Evolutionary conservation across 2,797 vertebrate genomes (phyloP), one percentile per base, ranked within the genome.

Genomic region (Apogon hyalosoma): DNA sequence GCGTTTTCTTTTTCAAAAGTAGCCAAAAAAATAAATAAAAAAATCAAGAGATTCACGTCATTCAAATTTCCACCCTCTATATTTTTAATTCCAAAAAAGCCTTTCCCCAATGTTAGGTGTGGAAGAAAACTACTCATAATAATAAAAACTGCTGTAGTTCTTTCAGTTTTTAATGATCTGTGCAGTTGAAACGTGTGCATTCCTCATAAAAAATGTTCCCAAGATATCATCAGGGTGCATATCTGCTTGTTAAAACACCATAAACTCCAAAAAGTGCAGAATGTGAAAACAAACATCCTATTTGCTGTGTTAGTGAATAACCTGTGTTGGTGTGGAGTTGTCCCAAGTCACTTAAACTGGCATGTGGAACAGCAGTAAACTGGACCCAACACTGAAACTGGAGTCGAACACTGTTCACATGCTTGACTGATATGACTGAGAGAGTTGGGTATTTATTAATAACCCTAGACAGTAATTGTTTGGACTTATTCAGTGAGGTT

Each of bases 1-100:
- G 64, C 73, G 82, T n/a, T 64, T 70, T 48, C 72, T 72, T 78
- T 85, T 77, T 77, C 64, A 73, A 47, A 63, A 69, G 45, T 14
- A n/a, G n/a, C n/a, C n/a, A n/a, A 45, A n/a, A n/a, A n/a, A n/a
- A n/a, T n/a, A n/a, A n/a, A n/a, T n/a, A n/a, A n/a, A n/a, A n/a
- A n/a, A n/a, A n/a, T n/a, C n/a, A n/a, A n/a, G n/a, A n/a, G n/a
- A n/a, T n/a, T n/a, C n/a, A n/a, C 4, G 21, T 24, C 21, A 2
- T 24, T 24, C 21, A 2, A 24, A 24, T 24, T 4, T 4, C 4
- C 4, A 24, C n/a, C n/a, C n/a, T n/a, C n/a, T n/a, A n/a, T n/a
- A n/a, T n/a, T n/a, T n/a, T n/a, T n/a, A n/a, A n/a, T n/a, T n/a
- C n/a, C n/a, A n/a, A n/a, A n/a, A n/a, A n/a, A n/a, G n/a, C n/a